Evolutionary conservation across 2,113 vertebrate genomes (phyloP), one percentile per base, ranked within the genome.

Genomic region (Rhynchopsitta pachyrhyncha): DNA sequence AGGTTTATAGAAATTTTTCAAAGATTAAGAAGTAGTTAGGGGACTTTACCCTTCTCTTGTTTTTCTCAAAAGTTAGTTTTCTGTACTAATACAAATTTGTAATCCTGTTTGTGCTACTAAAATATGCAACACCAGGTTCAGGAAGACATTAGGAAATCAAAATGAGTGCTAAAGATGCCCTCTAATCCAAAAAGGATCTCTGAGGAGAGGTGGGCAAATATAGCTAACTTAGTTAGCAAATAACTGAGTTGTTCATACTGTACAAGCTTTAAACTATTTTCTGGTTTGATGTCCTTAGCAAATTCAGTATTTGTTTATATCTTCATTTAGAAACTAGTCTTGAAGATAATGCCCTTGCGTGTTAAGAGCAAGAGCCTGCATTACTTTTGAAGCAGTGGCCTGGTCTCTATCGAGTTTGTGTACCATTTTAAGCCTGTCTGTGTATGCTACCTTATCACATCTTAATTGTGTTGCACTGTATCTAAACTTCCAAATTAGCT

Each of bases 391-490:
- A 62, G 18, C 22, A 1, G 6, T 2, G 4, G 28, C 14, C 2
- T 18, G 11, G 8, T 66, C 29, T 55, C 14, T 52, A 4, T 27
- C 15, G 39, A 35, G 42, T 77, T 92, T 0, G 1, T 19, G 33
- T n/a, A 57, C 11, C 12, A 2, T 42, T 82, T 91, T 41, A 87
- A 71, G 52, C 13, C 5, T 68, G 23, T 14, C 9, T 60, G 18
- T 35, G 20, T 60, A 11, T 52, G 20, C 29, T 77, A 27, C n/a
- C 23, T 52, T 52, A 24, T 9, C n/a, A 17, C 23, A 24, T 41
- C 25, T 35, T 10, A 18, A 14, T 17, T 0, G 1, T 4, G 13
- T 29, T 35, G 23, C 1, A 4, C 7, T 57, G 25, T 33, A 27
- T 41, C 86, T 62, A 52, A 83, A 62, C 24, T 77, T 44, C 11